A percentile compares a stretch with the other conserved stretches of the same genome.
phyloP scores from a whole-genome alignment of 1,140 invertebrate species.

The Drosophila suzukii region DNA sequence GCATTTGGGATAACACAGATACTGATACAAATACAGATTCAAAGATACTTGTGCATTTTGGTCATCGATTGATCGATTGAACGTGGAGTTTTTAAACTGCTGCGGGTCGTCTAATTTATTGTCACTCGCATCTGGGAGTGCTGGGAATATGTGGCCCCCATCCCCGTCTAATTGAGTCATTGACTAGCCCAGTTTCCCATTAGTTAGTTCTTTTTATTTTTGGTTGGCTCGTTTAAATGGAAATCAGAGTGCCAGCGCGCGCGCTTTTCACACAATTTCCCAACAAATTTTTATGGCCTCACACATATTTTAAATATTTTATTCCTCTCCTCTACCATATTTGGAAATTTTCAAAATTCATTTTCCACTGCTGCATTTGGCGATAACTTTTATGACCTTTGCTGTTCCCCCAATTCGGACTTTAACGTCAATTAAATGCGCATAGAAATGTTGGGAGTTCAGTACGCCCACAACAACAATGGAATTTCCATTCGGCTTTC shows the following conservation, averaged over 20 bases:
- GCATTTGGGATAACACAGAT: conserved; percentile 26
- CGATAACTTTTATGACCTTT: conserved; percentile 78
- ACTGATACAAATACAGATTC: conserved; percentile 10
- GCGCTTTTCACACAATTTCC: conserved; percentile 1
- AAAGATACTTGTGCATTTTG: conserved; percentile 35
- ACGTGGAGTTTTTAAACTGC: conserved; percentile 68
- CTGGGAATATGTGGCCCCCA: conserved; percentile 22
- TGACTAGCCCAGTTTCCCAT: conserved; percentile 63
- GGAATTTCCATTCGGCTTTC: conserved; percentile 63
- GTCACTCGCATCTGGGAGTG: conserved; percentile 53
- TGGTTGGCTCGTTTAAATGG: conserved; percentile 66
- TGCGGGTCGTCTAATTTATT: conserved; percentile 75
- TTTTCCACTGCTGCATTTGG: conserved; percentile 58
- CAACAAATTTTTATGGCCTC: conserved; percentile 41
- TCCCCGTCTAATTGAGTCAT: conserved; percentile 76
- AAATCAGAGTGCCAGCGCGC: conserved; percentile 50
- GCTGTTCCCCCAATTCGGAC: conserved; percentile 50
- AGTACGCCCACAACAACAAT: conserved; percentile 53
- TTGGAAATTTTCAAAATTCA: conserved; percentile 74
- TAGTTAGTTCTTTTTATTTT: conserved; percentile 49
- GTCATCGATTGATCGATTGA: conserved; percentile 24
- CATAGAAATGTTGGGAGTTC: conserved; percentile 32
- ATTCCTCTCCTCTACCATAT: conserved; percentile 51
- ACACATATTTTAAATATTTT: conserved; percentile 66
- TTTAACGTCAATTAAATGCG: conserved; percentile 67